These are phyloP conservation scores for Calephelis nemesis DNA, from an alignment of 1,140 invertebrate species.

Conservation along the genomic window DNA sequence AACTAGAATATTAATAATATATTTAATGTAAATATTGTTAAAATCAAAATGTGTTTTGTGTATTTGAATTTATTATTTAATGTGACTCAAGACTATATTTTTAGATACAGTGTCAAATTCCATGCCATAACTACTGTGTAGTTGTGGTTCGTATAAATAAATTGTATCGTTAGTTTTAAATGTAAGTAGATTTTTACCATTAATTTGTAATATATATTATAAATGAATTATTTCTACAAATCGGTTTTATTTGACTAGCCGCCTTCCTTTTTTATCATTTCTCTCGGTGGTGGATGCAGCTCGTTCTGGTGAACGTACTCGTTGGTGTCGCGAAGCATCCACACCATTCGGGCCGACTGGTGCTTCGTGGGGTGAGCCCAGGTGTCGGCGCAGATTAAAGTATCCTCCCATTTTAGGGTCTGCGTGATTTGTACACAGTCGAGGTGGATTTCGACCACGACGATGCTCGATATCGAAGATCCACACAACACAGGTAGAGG, in stretches of 20 bases:
- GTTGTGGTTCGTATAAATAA: neutral
- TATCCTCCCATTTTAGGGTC: slow-evolving; percentile 9
- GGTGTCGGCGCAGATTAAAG: slow-evolving; percentile 15
- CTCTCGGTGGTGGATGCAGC: slow-evolving; percentile 1
- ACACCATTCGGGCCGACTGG: slow-evolving; percentile 15
- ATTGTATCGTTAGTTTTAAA: neutral
- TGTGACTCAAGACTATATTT: no score
- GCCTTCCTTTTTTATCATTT: neutral
- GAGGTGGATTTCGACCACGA: slow-evolving; percentile 10
- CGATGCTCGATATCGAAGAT: slow-evolving; percentile 13
- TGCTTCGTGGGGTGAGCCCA: slow-evolving; percentile 18
- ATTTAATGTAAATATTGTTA: no score
- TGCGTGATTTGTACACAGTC: slow-evolving; percentile 17
- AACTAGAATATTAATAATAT: no score
- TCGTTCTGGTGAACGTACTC: slow-evolving; percentile 16
- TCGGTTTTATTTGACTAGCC: slow-evolving; percentile 5
- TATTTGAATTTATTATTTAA: no score
- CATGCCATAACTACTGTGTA: no score
- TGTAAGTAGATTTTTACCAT: slow-evolving; percentile 1
- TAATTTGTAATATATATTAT: neutral
- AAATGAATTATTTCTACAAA: slow-evolving; percentile 1
- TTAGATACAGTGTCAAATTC: no score
- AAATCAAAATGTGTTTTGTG: no score
- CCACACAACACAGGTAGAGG: slow-evolving; percentile 15
- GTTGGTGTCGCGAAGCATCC: slow-evolving; percentile 17